Base-by-base conservation (phyloP, 2,113 vertebrate genomes). In the Zapus hudsonius region DNA sequence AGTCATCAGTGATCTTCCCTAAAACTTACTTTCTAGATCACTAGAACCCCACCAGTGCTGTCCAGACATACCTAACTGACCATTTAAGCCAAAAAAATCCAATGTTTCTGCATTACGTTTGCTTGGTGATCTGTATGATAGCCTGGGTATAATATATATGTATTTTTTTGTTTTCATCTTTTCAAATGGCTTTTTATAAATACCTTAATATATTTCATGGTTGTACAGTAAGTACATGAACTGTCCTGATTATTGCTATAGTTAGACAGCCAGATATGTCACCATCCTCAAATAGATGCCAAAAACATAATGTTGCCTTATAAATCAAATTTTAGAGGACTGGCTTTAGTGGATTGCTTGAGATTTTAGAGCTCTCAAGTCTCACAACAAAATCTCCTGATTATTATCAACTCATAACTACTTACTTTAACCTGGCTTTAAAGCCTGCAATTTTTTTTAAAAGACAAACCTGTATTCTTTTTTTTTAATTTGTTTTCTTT, bases 401-500 rank as follows among this genome's bases (percentile, higher is more conserved):
- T 64, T 87, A 38, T 25, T 75, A 44, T 86, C 89, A 89, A 89
- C 22, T 89, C 15, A 74, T 85, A 6, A 42, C 3, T 83, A 2
- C 42, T 87, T 92, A 93, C 79, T 93, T 95, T 27, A 76, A 61
- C 25, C 17, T 16, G 61, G 79, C 23, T 38, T 87, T 95, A 95
- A 85, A 83, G 31, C 83, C 22, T 40, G 16, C 23, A 84, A 29
- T 75, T 59, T 64, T 94, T 20, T n/a, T n/a, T n/a, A n/a, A n/a
- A n/a, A n/a, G n/a, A n/a, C n/a, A n/a, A n/a, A n/a, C n/a, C n/a
- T n/a, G n/a, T n/a, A n/a, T n/a, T n/a, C n/a, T n/a, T n/a, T n/a
- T n/a, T n/a, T n/a, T n/a, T n/a, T n/a, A n/a, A n/a, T n/a, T n/a
- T n/a, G n/a, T n/a, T n/a, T n/a, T n/a, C n/a, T n/a, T n/a, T n/a